A percentile compares a stretch with the other conserved stretches of the same genome.
phyloP scores from a whole-genome alignment of 2,888 invertebrate species.

The Desoria tigrina region DNA sequence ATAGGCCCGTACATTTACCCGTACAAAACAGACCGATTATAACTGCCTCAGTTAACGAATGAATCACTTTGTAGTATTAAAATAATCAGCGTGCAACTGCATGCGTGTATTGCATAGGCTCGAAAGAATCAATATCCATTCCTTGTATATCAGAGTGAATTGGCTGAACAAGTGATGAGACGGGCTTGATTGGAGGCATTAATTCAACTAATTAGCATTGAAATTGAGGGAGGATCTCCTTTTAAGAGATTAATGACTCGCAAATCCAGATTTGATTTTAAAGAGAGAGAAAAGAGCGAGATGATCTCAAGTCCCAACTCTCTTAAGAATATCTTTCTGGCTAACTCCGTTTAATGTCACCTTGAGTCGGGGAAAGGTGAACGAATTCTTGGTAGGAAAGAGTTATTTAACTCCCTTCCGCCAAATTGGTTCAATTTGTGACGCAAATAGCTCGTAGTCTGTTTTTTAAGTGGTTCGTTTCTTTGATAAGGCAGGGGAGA shows the following conservation, averaged over 20 bases:
- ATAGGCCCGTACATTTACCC: too few species aligned
- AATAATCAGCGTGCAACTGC: neutral
- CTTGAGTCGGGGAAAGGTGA: constrained; percentile 5
- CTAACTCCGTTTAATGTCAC: neutral
- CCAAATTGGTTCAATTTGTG: too few species aligned
- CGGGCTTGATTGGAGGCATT: neutral
- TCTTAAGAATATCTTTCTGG: too few species aligned
- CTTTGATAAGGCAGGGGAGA: too few species aligned
- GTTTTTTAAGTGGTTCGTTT: too few species aligned
- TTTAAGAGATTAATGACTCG: constrained; percentile 5
- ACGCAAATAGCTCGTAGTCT: too few species aligned
- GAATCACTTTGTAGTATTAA: neutral
- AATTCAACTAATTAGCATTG: constrained; percentile 5
- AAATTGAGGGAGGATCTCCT: constrained; percentile 2
- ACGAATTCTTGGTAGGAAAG: neutral
- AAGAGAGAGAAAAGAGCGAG: neutral
- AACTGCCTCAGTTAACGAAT: constrained; percentile 1
- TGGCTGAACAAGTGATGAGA: neutral
- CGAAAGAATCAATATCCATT: too few species aligned
- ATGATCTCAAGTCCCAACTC: too few species aligned
- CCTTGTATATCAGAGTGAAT: neutral
- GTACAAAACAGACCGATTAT: constrained; percentile 3
- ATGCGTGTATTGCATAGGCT: neutral
- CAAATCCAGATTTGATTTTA: constrained; percentile 5
- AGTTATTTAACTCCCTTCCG: too few species aligned